These are phyloP conservation scores for Melozone crissalis DNA, from an alignment of 2,113 vertebrate genomes.

Conservation along the genomic window DNA sequence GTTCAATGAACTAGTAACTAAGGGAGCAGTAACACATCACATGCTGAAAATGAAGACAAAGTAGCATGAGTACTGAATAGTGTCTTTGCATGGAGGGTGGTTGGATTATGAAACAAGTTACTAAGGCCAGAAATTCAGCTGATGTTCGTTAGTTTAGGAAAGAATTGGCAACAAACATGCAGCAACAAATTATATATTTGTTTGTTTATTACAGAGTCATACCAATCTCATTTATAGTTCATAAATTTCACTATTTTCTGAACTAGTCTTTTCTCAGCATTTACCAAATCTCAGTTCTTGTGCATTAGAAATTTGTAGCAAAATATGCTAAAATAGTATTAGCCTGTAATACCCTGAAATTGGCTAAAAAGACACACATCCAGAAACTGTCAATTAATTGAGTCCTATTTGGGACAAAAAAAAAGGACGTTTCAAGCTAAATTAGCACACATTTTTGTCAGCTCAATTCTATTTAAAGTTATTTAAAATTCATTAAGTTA, in stretches of 20 bases:
- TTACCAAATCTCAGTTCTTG: not conserved
- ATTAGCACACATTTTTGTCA: not conserved
- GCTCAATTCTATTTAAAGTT: not conserved
- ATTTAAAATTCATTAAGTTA: not conserved
- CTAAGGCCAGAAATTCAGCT: not conserved
- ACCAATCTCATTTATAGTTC: not conserved
- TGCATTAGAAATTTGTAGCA: not conserved
- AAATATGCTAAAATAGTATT: not conserved
- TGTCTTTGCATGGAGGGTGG: not conserved
- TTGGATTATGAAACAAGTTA: not conserved
- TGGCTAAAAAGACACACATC: not conserved
- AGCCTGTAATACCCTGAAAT: not conserved
- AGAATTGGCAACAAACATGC: not conserved
- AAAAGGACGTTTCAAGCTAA: not conserved
- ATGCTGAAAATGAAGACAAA: not conserved
- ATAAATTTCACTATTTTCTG: not conserved
- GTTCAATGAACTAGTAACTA: not conserved
- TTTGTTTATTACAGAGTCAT: not conserved
- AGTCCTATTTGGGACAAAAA: not conserved
- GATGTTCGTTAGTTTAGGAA: not conserved
- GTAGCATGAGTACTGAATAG: not conserved
- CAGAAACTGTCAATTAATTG: not conserved
- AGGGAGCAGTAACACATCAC: not conserved
- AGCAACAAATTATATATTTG: not conserved
- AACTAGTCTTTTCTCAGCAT: not conserved